Evolutionary conservation across 2,888 invertebrate species (phyloP), one percentile per base, ranked within the genome.

Genomic region (Pollenia amentaria): DNA sequence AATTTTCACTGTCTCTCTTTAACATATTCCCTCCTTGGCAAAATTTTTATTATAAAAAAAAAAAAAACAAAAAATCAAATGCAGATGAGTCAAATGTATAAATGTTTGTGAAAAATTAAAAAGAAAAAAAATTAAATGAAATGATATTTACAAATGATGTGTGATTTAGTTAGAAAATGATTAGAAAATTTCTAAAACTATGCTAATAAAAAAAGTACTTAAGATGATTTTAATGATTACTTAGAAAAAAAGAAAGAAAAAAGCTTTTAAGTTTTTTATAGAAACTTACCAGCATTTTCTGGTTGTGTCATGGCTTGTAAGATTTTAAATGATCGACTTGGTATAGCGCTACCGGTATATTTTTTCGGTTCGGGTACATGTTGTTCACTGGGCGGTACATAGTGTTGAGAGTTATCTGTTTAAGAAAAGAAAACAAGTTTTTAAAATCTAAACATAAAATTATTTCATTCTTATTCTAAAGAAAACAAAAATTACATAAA

Each of bases 281-380:
- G 51, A 72, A 79, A 94, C 95, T 95, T 94, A 95, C 95, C 95
- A 92, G 94, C 94, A 91, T 94, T 94, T 91, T 96, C 95, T 80
- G 95, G 95, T 87, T 95, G 95, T 88, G 96, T 96, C 96, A 97
- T 96, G 72, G 96, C 96, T 93, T 97, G 97, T 79, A 97, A 93
- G 91, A 96, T 95, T 93, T 95, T 96, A 93, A 97, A 97, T 55
- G 97, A 96, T 92, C 96, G 95, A 88, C 97, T 97, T 76, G 97
- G 97, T 92, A 97, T 97, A 88, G 96, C 95, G 90, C 96, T 95
- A 78, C 97, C 97, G 90, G 95, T 96, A 91, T 96, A 96, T 91
- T 95, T 96, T 91, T 95, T 95, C 65, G 96, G 96, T 91, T 96
- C 96, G 86, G 94, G 95, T 76, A 94, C 95, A 90, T 95, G 95